Evolutionary conservation across 2,888 invertebrate species (phyloP).

Genomic region (Cepaea hortensis): DNA sequence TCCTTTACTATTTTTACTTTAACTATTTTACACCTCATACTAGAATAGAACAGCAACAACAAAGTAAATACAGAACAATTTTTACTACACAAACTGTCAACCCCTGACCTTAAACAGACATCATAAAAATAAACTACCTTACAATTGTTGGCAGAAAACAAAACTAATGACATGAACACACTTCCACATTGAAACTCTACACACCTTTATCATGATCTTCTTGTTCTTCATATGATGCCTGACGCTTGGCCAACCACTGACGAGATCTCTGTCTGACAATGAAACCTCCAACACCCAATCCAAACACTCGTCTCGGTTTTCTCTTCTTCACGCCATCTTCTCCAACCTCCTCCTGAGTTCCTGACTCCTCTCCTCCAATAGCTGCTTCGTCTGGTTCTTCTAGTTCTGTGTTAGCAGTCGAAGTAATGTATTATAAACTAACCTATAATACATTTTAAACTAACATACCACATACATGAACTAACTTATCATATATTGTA

Average conservation of each 20-base stretch:
- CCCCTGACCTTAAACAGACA: not conserved
- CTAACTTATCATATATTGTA: not conserved
- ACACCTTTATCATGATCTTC: conserved; percentile 42
- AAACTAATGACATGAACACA: too few species aligned
- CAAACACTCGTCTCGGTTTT: conserved; percentile 58
- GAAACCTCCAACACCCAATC: conserved; percentile 67
- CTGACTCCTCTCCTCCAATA: conserved; percentile 38
- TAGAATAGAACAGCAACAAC: too few species aligned
- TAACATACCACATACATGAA: not conserved
- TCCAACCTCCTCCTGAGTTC: conserved; percentile 37
- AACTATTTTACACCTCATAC: too few species aligned
- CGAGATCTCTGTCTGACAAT: conserved; percentile 61
- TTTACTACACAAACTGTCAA: too few species aligned
- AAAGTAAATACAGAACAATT: too few species aligned
- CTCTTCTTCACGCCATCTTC: conserved; percentile 57
- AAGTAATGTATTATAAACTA: not conserved
- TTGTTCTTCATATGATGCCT: conserved; percentile 53
- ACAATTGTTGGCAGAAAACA: too few species aligned
- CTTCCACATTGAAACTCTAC: not conserved
- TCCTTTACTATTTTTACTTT: too few species aligned
- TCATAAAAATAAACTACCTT: not conserved
- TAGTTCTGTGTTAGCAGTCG: conserved; percentile 23
- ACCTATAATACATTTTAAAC: not conserved
- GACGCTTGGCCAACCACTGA: conserved; percentile 56
- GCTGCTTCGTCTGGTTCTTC: conserved; percentile 41